A percentile compares a stretch with the other conserved stretches of the same genome.
These are phyloP conservation scores for Podarcis muralis DNA, from an alignment of 2,113 vertebrate species.

Conservation along the genomic window DNA sequence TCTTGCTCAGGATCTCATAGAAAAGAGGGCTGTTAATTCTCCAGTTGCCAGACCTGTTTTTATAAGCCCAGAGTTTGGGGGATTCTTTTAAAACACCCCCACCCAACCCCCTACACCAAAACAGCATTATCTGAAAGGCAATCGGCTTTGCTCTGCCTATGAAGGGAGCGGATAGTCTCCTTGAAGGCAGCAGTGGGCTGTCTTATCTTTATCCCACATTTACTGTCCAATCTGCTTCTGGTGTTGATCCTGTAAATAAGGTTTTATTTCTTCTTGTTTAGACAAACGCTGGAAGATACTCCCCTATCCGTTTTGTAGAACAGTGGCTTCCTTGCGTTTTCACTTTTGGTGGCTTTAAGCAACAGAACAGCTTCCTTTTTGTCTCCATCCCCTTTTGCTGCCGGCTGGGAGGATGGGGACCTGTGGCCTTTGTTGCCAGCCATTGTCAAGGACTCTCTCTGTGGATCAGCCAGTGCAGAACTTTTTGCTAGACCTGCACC, in stretches of 20 bases:
- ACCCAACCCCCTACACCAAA: background rate
- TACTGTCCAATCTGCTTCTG: background rate
- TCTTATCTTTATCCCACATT: background rate
- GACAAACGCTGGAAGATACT: background rate
- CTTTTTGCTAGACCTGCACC: no score
- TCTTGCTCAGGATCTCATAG: no score
- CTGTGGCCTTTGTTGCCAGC: background rate
- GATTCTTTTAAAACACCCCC: background rate
- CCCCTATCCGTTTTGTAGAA: background rate
- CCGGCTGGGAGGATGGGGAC: background rate
- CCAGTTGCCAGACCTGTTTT: no score
- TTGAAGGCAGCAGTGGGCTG: conserved; percentile 52
- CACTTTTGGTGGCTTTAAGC: background rate
- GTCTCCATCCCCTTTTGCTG: no score
- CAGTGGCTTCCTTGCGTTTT: background rate
- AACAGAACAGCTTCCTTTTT: no score
- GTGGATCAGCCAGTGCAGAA: background rate
- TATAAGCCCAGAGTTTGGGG: no score
- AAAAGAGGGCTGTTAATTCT: background rate
- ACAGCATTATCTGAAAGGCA: background rate
- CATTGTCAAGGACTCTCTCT: background rate
- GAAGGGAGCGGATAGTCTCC: conserved; percentile 52
- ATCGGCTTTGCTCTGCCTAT: conserved; percentile 43
- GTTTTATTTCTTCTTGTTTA: background rate
- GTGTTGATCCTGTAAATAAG: background rate